Conservation (phyloP, 2,797 vertebrate genomes). For the Poeciliopsis turneri region DNA sequence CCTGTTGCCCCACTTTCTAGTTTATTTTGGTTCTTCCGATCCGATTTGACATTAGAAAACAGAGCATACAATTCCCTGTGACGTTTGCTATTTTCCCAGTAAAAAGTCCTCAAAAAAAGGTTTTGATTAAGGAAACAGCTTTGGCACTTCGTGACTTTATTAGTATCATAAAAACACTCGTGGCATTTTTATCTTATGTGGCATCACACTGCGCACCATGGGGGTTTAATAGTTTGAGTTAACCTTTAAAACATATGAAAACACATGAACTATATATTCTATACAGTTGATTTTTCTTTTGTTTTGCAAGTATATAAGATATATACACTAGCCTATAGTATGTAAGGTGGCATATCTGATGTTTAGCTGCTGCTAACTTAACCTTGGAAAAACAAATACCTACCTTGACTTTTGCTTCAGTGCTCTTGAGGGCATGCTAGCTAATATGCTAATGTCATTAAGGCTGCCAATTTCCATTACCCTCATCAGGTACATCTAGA, state of each 20-base stretch:
- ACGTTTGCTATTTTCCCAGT: not conserved
- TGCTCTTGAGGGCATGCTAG: slow-evolving; percentile 36
- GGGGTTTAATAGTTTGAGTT: not conserved
- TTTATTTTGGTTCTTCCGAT: not conserved
- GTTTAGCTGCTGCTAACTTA: slow-evolving; percentile 3
- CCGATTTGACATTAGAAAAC: not conserved
- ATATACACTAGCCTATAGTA: not conserved
- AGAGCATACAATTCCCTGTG: not conserved
- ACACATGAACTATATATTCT: not conserved
- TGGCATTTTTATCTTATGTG: not conserved
- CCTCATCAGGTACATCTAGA: slow-evolving; percentile 24
- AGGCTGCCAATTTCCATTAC: slow-evolving; percentile 57
- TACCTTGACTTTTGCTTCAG: slow-evolving; percentile 42
- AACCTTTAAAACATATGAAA: not conserved
- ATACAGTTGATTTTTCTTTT: not conserved
- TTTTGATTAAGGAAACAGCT: not conserved
- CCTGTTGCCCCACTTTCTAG: not conserved
- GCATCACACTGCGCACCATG: not conserved
- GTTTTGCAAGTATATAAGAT: not conserved
- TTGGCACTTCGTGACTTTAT: not conserved
- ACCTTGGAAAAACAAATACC: slow-evolving; percentile 48
- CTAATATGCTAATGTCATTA: slow-evolving; percentile 53
- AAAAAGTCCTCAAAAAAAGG: not conserved
- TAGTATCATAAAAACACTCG: not conserved
- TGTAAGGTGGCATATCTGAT: slow-evolving; percentile 4